Conservation (phyloP, 2,797 vertebrate species). For the Pantherophis vulpinus region DNA sequence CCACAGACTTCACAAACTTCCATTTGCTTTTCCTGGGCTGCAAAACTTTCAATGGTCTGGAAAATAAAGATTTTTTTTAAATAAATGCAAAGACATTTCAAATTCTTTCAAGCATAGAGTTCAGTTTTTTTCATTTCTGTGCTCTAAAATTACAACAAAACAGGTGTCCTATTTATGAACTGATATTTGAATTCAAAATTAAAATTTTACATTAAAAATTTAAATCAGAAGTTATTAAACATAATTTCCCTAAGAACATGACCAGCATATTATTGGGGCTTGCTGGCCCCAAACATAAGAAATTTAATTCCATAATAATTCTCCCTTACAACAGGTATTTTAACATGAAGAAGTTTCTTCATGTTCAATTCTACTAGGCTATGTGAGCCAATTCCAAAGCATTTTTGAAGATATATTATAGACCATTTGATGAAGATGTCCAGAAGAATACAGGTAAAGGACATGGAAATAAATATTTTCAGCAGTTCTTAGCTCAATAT, state of each 20-base stretch:
- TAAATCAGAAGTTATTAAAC: neutral
- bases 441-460: neutral
- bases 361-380: neutral
- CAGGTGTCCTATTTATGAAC: neutral
- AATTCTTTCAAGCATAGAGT: neutral
- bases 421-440: neutral
- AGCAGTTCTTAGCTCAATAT: neutral
- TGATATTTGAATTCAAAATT: neutral
- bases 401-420: neutral
- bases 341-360: neutral
- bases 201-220: neutral
- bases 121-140: neutral
- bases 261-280: neutral
- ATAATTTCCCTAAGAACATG: neutral
- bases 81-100: neutral
- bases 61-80: constrained; percentile 20
- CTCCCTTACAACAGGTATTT: neutral
- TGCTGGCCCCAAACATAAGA: neutral
- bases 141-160: neutral
- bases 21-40: constrained; percentile 99
- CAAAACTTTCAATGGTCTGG: constrained; percentile 98
- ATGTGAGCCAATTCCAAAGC: neutral
- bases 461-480: neutral
- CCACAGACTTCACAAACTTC: constrained; percentile 99
- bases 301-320: neutral